Percentiles rank a stretch among this genome's conserved stretches.
phyloP scores from a whole-genome alignment of 1,140 invertebrate species.

The Hylaeus volcanicus region DNA sequence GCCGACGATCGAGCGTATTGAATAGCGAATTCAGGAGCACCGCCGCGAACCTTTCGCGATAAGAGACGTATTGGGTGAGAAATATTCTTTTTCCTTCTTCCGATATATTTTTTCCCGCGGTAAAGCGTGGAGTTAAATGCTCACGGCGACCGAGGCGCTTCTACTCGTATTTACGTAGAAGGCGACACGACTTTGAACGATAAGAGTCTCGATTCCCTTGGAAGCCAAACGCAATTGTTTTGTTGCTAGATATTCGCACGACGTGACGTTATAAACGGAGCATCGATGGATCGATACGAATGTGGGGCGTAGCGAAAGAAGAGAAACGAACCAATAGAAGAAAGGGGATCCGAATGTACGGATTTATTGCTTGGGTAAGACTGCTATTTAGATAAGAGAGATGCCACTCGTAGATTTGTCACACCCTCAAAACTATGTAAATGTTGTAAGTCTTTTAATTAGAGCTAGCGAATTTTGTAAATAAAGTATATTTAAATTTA shows the following conservation, averaged over 20 bases:
- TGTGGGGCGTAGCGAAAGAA: not conserved
- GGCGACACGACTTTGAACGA: not conserved
- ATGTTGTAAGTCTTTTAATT: no score
- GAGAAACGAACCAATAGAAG: not conserved
- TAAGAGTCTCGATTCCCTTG: not conserved
- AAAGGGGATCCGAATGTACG: not conserved
- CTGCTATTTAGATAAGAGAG: no score
- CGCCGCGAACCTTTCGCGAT: not conserved
- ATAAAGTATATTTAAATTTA: no score
- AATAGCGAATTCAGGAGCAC: no score
- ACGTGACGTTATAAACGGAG: not conserved
- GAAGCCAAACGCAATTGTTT: slow-evolving; percentile 2
- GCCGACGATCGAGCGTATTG: no score
- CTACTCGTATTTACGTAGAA: slow-evolving; percentile 6
- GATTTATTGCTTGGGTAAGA: no score
- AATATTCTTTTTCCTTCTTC: not conserved
- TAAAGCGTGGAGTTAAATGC: not conserved
- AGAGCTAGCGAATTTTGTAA: no score
- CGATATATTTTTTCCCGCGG: not conserved
- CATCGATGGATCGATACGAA: not conserved
- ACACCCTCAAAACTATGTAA: no score
- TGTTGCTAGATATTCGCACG: slow-evolving; percentile 14
- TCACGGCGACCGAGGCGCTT: not conserved
- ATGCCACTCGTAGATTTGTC: no score
- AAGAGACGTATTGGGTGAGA: not conserved